A percentile compares a stretch with the other conserved stretches of the same genome.
These are phyloP conservation scores for Stratiomys singularior DNA, from an alignment of 2,888 invertebrate genomes.

Conservation along the genomic window DNA sequence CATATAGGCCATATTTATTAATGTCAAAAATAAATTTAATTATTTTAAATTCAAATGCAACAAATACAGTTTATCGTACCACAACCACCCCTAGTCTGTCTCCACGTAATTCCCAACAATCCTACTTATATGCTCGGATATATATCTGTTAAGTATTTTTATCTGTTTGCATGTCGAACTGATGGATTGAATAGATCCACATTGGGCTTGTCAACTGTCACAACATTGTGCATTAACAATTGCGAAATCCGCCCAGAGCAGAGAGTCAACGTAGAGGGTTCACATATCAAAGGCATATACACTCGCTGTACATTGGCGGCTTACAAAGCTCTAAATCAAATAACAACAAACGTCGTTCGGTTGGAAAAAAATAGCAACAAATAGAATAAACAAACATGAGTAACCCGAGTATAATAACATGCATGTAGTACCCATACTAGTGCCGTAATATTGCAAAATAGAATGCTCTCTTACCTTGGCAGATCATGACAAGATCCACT, in stretches of 20 bases:
- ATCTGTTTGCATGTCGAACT: no score
- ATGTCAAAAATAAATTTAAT: no score
- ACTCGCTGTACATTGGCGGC: neutral
- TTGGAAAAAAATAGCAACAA: slow-evolving; percentile 1
- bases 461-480: slow-evolving; percentile 72
- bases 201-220: neutral
- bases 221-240: neutral
- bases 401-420: neutral
- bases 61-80: no score
- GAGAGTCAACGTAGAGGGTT: neutral
- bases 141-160: no score
- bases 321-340: slow-evolving; percentile 3
- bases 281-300: no score
- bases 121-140: no score
- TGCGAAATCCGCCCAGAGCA: neutral
- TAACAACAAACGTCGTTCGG: neutral
- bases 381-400: slow-evolving; percentile 13
- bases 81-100: no score
- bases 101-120: no score
- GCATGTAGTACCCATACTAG: neutral
- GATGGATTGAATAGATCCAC: no score
- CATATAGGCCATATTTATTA: no score
- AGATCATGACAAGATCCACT: slow-evolving; percentile 88
- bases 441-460: neutral
- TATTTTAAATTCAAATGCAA: no score